Percentiles rank a stretch among this genome's conserved stretches.
Evolutionary conservation across 2,113 vertebrate species (phyloP).

Genomic region (Cyphomyrus plagiostoma): DNA sequence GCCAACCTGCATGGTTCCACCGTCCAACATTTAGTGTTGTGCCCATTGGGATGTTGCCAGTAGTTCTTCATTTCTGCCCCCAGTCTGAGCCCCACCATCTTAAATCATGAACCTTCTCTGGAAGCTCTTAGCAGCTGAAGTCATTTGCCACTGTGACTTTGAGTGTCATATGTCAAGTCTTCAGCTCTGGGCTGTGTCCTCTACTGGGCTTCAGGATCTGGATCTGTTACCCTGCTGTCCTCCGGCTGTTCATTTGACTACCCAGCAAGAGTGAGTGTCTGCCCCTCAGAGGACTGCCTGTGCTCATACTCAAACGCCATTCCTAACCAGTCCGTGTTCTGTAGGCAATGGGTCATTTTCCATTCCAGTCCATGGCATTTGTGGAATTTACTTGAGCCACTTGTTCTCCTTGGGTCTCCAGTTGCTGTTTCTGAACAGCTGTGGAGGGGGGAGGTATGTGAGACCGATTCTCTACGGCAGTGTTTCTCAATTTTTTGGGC

Average conservation of each 20-base stretch:
- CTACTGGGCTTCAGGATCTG: background rate
- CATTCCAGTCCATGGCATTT: background rate
- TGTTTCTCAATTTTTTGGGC: background rate
- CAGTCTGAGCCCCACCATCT: background rate
- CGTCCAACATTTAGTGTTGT: background rate
- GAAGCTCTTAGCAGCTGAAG: background rate
- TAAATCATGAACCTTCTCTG: background rate
- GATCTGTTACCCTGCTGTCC: background rate
- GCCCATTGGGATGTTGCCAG: background rate
- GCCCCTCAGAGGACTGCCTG: background rate
- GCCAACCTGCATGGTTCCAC: background rate
- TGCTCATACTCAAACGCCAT: background rate
- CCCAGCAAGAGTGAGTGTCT: background rate
- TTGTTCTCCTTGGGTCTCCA: background rate
- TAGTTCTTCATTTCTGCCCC: background rate
- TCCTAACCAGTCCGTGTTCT: background rate
- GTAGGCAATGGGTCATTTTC: background rate
- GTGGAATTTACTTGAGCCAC: conserved; percentile 1
- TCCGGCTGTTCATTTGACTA: background rate
- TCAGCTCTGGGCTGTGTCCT: background rate
- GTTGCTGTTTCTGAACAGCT: background rate
- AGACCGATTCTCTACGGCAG: background rate
- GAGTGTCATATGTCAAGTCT: background rate
- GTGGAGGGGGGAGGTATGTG: background rate
- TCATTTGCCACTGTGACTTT: background rate